A percentile compares a stretch with the other conserved stretches of the same genome.
These are phyloP conservation scores for Hirudinaria manillensis DNA, from an alignment of 2,888 invertebrate species.

Conservation along the genomic window DNA sequence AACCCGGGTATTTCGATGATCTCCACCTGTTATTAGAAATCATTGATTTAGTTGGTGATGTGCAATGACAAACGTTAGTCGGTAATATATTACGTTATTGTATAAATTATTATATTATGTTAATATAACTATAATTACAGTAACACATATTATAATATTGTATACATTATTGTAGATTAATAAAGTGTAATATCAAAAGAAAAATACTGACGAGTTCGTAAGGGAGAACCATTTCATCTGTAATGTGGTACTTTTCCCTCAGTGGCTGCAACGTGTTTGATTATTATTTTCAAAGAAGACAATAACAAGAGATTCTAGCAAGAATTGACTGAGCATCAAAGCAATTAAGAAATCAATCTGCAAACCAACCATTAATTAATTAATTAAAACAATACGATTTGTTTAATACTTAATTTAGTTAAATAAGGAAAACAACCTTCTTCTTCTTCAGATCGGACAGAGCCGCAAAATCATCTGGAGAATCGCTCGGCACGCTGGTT, in stretches of 20 bases:
- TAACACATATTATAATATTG: background rate
- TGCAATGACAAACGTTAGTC: too few species aligned
- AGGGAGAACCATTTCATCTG: slow-evolving; percentile 71
- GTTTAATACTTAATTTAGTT: too few species aligned
- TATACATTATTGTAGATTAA: too few species aligned
- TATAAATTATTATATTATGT: too few species aligned
- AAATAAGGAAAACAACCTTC: slow-evolving; percentile 44
- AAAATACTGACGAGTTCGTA: slow-evolving; percentile 62
- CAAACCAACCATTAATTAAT: background rate
- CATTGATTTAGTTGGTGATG: background rate
- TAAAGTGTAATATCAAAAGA: background rate
- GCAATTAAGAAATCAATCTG: too few species aligned
- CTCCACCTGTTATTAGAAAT: slow-evolving; percentile 60
- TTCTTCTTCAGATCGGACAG: slow-evolving; percentile 90
- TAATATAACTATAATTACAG: too few species aligned
- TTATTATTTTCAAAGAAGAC: too few species aligned
- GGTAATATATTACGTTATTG: too few species aligned
- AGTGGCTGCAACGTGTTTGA: slow-evolving; percentile 60
- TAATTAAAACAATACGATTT: too few species aligned
- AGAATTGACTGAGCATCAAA: too few species aligned
- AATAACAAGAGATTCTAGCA: too few species aligned
- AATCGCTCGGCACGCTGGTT: slow-evolving; percentile 94
- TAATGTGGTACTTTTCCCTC: slow-evolving; percentile 82
- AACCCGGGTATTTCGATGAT: slow-evolving; percentile 86
- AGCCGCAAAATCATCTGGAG: slow-evolving; percentile 96